A percentile compares a stretch with the other conserved stretches of the same genome.
phyloP scores from a whole-genome alignment of 2,113 vertebrate species.

The Pterocles burchelli region DNA sequence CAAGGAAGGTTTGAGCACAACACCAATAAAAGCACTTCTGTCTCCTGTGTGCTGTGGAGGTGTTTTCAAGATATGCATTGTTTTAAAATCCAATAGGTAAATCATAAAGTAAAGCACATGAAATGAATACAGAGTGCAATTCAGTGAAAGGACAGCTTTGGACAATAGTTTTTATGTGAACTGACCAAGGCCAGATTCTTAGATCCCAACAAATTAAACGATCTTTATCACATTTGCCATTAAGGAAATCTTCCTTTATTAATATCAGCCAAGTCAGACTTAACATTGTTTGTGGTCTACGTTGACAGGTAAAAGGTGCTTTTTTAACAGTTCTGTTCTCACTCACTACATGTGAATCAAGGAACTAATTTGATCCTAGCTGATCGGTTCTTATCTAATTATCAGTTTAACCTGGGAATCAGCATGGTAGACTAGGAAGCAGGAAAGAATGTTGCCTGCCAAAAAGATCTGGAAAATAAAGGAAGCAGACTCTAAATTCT shows the following conservation, averaged over 20 bases:
- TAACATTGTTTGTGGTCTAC: not conserved
- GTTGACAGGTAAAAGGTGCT: not conserved
- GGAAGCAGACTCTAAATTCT: not conserved
- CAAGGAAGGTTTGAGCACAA: not conserved
- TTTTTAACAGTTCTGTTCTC: not conserved
- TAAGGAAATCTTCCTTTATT: not conserved
- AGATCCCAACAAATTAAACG: not conserved
- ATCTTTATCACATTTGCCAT: not conserved
- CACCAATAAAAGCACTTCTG: not conserved
- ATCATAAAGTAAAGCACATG: not conserved
- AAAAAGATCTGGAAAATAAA: not conserved
- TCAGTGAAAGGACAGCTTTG: not conserved
- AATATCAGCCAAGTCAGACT: not conserved
- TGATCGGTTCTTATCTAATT: not conserved
- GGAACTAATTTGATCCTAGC: not conserved
- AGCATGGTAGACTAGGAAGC: not conserved
- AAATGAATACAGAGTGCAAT: not conserved
- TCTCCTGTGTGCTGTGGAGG: not conserved
- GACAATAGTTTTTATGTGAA: not conserved
- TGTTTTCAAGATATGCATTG: not conserved
- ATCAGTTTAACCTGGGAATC: not conserved
- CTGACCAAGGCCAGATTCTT: not conserved
- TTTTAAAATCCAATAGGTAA: conserved; percentile 14
- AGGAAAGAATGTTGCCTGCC: not conserved
- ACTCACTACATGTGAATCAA: not conserved